These are phyloP conservation scores for Cataglyphis albicans DNA, from an alignment of 2,888 invertebrate species.

Conservation along the genomic window DNA sequence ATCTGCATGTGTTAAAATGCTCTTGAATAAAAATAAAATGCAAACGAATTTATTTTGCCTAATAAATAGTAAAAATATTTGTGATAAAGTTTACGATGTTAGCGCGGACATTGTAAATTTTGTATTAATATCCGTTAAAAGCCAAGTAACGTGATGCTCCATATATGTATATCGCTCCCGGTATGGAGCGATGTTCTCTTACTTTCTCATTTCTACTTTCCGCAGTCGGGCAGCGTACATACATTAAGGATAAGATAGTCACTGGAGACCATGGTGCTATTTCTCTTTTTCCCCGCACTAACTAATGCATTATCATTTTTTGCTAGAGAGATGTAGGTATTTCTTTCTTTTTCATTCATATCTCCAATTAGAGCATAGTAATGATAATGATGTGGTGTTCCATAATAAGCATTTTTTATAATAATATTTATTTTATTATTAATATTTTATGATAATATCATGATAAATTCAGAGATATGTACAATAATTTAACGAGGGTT, in stretches of 20 bases:
- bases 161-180: conserved; percentile 69
- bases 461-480: neutral
- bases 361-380: neutral
- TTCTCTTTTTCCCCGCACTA: conserved; percentile 39
- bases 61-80: conserved; percentile 53
- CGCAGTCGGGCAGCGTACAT: neutral
- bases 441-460: no score
- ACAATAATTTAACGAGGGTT: neutral
- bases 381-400: neutral
- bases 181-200: conserved; percentile 54
- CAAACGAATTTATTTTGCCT: conserved; percentile 48
- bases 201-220: conserved; percentile 22
- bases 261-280: conserved; percentile 42
- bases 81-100: conserved; percentile 61
- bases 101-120: conserved; percentile 71
- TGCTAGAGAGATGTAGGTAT: conserved; percentile 56
- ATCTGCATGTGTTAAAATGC: neutral
- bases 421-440: no score
- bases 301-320: conserved; percentile 53
- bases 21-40: neutral
- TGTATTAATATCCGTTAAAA: conserved; percentile 79
- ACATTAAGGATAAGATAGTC: conserved; percentile 56
- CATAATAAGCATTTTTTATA: neutral
- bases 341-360: conserved; percentile 10
- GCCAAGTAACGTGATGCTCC: conserved; percentile 77